Conservation (phyloP, 2,113 vertebrate genomes). For the Protobothrops mucrosquamatus region DNA sequence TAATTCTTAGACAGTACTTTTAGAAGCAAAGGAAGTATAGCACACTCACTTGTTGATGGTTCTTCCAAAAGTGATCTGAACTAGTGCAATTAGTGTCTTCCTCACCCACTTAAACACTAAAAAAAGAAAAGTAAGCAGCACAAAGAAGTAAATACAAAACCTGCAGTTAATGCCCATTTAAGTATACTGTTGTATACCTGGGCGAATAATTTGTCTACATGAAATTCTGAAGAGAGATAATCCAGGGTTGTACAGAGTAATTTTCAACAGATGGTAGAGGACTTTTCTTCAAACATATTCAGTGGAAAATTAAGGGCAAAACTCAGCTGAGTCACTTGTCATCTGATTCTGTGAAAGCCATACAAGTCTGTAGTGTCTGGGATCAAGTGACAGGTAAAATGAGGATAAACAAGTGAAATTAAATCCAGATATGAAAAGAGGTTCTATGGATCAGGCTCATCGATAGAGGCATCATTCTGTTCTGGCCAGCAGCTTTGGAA, state of each 20-base stretch:
- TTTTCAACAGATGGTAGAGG: neutral
- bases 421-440: neutral
- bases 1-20: neutral
- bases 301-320: neutral
- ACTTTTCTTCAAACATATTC: neutral
- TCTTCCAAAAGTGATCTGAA: conserved; percentile 98
- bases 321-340: neutral
- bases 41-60: conserved; percentile 98
- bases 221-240: neutral
- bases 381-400: neutral
- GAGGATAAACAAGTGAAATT: neutral
- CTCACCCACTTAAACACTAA: conserved; percentile 99
- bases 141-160: conserved; percentile 32
- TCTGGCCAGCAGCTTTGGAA: neutral
- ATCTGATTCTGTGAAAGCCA: neutral
- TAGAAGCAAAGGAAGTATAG: conserved; percentile 11
- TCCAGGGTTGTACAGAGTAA: neutral
- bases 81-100: conserved; percentile 98
- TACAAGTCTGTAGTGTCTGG: neutral
- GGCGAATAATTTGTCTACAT: neutral
- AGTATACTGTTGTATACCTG: neutral
- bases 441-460: neutral
- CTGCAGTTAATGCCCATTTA: neutral
- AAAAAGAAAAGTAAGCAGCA: conserved; percentile 45
- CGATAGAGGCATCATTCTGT: neutral